These are phyloP conservation scores for Mycetomoellerius zeteki DNA, from an alignment of 1,140 invertebrate species.

Conservation along the genomic window DNA sequence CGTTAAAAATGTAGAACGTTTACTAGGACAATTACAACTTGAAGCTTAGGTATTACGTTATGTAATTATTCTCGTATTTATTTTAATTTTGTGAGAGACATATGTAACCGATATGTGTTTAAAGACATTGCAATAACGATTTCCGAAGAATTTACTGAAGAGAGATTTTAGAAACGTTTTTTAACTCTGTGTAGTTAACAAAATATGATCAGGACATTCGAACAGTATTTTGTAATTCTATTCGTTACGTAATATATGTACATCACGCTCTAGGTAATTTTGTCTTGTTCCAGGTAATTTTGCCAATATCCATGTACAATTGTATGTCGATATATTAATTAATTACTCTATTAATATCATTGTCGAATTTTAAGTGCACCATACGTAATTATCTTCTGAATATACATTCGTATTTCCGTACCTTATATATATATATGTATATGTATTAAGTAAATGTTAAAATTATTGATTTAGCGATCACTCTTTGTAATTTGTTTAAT, in stretches of 20 bases:
- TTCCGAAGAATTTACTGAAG: not conserved
- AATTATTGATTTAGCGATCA: not conserved
- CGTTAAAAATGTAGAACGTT: constrained; percentile 80
- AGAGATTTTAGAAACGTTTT: constrained; percentile 25
- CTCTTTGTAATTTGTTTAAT: constrained; percentile 20
- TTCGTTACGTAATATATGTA: constrained; percentile 13
- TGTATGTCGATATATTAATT: constrained; percentile 39
- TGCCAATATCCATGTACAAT: constrained; percentile 23
- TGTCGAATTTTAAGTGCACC: not conserved
- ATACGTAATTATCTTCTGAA: constrained; percentile 41
- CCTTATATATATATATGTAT: constrained; percentile 5
- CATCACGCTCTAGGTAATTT: not conserved
- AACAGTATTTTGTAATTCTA: constrained; percentile 23
- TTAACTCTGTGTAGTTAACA: not conserved
- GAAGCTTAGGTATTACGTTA: constrained; percentile 79
- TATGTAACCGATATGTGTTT: constrained; percentile 71
- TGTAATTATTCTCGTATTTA: constrained; percentile 76
- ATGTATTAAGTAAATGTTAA: constrained; percentile 36
- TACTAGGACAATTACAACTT: constrained; percentile 85
- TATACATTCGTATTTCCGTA: constrained; percentile 20
- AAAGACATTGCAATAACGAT: constrained; percentile 32
- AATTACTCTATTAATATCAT: constrained; percentile 13
- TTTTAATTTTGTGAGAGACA: constrained; percentile 74
- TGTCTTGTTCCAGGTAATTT: constrained; percentile 22
- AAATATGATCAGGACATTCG: not conserved